Percentiles rank a stretch among this genome's conserved stretches.
Conservation (phyloP, 2,797 vertebrate species). For the Delichon dasypus region DNA sequence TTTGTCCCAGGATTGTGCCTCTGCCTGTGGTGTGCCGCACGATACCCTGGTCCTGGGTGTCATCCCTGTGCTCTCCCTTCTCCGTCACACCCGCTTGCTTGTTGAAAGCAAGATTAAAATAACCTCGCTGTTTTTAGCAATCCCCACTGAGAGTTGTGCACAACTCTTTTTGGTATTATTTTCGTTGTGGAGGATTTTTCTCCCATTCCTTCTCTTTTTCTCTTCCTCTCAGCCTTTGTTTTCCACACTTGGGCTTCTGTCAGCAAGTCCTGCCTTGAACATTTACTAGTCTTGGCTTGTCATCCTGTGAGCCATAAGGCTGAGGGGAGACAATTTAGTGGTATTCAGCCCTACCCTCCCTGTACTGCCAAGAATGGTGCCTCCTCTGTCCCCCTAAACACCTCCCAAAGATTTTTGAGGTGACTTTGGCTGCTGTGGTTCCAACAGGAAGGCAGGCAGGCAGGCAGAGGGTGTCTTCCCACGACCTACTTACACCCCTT, state of each 20-base stretch:
- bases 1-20: not conserved
- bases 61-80: constrained; percentile 1
- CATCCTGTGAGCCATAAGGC: not conserved
- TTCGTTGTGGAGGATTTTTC: not conserved
- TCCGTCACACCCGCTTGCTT: constrained; percentile 2
- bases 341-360: not conserved
- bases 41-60: not conserved
- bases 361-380: rapidly evolving
- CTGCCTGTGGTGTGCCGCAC: rapidly evolving
- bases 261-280: not conserved
- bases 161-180: constrained; percentile 47
- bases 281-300: not conserved
- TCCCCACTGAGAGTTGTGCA: constrained; percentile 43
- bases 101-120: constrained; percentile 57
- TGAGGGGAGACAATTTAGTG: not conserved
- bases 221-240: not conserved
- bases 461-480: not conserved
- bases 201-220: not conserved
- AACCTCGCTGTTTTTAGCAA: constrained; percentile 60
- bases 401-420: not conserved
- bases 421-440: not conserved
- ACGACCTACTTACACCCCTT: not conserved
- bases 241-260: not conserved
- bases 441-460: not conserved
- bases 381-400: not conserved